phyloP scores from a whole-genome alignment of 2,888 invertebrate genomes.

The Seladonia tumulorum region DNA sequence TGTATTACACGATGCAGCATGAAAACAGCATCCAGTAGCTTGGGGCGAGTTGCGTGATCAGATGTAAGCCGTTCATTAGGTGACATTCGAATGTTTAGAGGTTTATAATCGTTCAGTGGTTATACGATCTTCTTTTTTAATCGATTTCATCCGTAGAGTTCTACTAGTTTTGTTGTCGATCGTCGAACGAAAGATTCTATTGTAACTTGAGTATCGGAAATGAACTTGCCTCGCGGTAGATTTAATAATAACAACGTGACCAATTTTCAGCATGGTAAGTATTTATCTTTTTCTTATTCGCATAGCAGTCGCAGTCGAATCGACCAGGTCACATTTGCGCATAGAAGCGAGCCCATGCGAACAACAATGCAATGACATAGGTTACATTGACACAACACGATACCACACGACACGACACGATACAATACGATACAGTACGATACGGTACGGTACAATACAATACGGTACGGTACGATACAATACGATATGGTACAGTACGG shows the following conservation, averaged over 20 bases:
- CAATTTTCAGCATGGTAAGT: not conserved
- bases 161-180: not conserved
- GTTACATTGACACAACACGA: not conserved
- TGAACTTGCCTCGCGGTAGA: not conserved
- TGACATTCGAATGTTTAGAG: not conserved
- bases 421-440: not conserved
- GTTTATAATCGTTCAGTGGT: not conserved
- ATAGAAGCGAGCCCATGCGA: slow-evolving; percentile 1
- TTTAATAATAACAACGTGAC: not conserved
- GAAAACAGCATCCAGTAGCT: not conserved
- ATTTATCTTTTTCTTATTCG: not conserved
- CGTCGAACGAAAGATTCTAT: not conserved
- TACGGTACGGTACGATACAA: not conserved
- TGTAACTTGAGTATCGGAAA: not conserved
- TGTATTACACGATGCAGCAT: not conserved
- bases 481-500: not conserved
- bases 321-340: not conserved
- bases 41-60: not conserved
- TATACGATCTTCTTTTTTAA: not conserved
- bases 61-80: not conserved
- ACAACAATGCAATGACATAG: not conserved
- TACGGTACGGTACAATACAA: not conserved
- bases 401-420: not conserved
- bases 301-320: not conserved
- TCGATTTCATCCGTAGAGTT: not conserved